Evolutionary conservation across 2,888 invertebrate species (phyloP), one percentile per base, ranked within the genome.

Genomic region (Trichacis sp.): DNA sequence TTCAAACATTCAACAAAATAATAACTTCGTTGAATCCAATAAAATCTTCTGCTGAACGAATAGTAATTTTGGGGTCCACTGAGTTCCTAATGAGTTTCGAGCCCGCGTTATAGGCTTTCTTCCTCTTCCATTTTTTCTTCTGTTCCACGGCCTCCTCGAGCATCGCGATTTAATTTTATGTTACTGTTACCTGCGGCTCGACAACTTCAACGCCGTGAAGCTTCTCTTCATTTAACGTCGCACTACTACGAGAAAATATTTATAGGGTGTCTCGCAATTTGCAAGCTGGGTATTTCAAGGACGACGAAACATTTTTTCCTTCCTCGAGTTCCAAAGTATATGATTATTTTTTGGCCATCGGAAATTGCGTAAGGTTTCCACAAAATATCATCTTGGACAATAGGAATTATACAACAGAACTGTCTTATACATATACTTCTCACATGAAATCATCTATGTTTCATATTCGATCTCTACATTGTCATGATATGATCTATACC

Each of bases 11-110:
- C n/a, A n/a, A n/a, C n/a, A n/a, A n/a, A n/a, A n/a, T n/a, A n/a
- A n/a, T n/a, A n/a, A n/a, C n/a, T n/a, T n/a, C n/a, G n/a, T n/a
- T n/a, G n/a, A n/a, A n/a, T n/a, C n/a, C n/a, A n/a, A n/a, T n/a
- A n/a, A n/a, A n/a, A n/a, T n/a, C n/a, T n/a, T n/a, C n/a, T n/a
- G n/a, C n/a, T n/a, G n/a, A n/a, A n/a, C n/a, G n/a, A n/a, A n/a
- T 75, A 76, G 74, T 77, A 75, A 76, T 75, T 75, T 72, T 68
- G 69, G 64, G 70, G 63, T 74, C 72, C 72, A 74, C 68, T 68
- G 67, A 58, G 58, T 68, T 48, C 50, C 60, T 70, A 68, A 68
- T 68, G 66, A 69, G 70, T 69, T 67, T 8, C 53, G 65, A 58
- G 46, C 56, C 14, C 46, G 43, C 55, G 55, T 57, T 56, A 45